Conservation (phyloP, 2,113 vertebrate genomes). For the Rana temporaria region DNA sequence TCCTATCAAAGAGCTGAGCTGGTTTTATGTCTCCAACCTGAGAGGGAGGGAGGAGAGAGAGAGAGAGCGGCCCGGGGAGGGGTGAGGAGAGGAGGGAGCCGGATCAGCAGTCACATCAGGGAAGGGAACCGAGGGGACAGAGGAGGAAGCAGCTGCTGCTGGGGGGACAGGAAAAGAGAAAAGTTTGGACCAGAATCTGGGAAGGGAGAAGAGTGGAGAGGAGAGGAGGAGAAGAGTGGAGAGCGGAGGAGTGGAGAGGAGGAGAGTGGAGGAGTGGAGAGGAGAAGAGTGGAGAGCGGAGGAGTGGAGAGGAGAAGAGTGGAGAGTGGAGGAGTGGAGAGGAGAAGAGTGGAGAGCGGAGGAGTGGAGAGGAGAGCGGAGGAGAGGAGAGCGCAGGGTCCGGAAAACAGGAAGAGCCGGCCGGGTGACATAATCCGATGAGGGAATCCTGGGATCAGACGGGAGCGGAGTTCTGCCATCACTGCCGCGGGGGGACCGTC, state of each 20-base stretch:
- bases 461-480: not conserved
- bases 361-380: no score
- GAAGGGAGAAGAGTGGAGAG: not conserved
- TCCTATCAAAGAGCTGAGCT: constrained; percentile 30
- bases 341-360: no score
- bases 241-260: no score
- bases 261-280: no score
- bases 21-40: constrained; percentile 35
- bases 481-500: not conserved
- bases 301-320: no score
- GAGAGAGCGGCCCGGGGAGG: not conserved
- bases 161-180: not conserved
- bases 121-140: not conserved
- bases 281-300: no score
- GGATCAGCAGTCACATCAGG: not conserved
- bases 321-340: no score
- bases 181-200: not conserved
- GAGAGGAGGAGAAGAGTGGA: no score
- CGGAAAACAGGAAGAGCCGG: not conserved
- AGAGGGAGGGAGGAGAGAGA: constrained; percentile 2
- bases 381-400: no score
- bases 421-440: not conserved
- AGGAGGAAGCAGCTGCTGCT: constrained; percentile 1
- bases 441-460: not conserved
- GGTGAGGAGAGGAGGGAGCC: not conserved